These are phyloP conservation scores for Morphnarchus princeps DNA, from an alignment of 2,113 vertebrate genomes.

Conservation along the genomic window DNA sequence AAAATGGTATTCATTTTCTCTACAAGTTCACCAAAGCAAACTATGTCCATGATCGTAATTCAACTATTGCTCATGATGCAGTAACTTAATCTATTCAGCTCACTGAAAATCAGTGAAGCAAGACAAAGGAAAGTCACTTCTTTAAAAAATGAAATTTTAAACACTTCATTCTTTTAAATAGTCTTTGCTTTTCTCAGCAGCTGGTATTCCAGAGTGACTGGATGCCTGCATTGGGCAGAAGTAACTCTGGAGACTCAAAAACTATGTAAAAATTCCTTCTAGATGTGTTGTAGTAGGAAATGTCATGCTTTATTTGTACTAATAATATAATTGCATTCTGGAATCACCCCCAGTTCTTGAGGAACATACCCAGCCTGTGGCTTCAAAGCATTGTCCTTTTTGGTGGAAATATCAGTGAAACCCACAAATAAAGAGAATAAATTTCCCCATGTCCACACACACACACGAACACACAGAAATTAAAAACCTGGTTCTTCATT, in stretches of 20 bases:
- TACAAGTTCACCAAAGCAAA: background rate
- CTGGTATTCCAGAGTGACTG: background rate
- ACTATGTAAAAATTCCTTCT: background rate
- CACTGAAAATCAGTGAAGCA: background rate
- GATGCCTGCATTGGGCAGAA: background rate
- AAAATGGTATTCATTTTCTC: constrained; percentile 24
- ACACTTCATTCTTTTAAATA: background rate
- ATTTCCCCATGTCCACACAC: background rate
- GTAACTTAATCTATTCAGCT: background rate
- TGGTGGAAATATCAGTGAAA: background rate
- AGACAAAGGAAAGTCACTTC: background rate
- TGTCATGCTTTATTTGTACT: background rate
- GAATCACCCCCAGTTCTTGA: constrained; percentile 15
- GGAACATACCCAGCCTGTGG: background rate
- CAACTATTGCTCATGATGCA: background rate
- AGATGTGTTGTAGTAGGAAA: background rate
- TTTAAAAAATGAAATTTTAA: background rate
- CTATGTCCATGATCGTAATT: background rate
- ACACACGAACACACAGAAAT: background rate
- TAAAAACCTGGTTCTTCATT: background rate
- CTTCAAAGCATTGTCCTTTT: background rate
- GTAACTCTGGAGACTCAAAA: background rate
- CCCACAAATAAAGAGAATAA: background rate
- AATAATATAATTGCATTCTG: background rate
- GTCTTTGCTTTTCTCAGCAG: background rate